phyloP scores from a whole-genome alignment of 1,140 invertebrate genomes.

The Radopholus similis region DNA sequence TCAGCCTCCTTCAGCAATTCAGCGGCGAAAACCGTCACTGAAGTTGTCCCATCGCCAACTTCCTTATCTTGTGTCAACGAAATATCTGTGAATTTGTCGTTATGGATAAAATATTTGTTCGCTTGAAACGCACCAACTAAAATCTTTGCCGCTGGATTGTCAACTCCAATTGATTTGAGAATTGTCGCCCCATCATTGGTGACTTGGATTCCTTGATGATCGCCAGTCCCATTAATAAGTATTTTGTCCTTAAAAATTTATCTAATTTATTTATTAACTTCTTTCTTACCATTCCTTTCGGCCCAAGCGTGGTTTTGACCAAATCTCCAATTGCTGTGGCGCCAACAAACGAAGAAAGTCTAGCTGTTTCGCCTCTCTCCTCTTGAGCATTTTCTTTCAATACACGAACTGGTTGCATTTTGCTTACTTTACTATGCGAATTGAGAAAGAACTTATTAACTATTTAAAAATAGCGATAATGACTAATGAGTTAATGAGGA shows the following conservation, averaged over 20 bases:
- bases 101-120: slow-evolving; percentile 11
- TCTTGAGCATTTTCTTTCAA: slow-evolving; percentile 91
- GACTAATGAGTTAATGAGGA: too few species aligned
- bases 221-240: slow-evolving; percentile 76
- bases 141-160: slow-evolving; percentile 98
- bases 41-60: slow-evolving; percentile 98
- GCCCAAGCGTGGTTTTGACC: slow-evolving; percentile 93
- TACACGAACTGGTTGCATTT: slow-evolving; percentile 64
- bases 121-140: slow-evolving; percentile 69
- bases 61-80: slow-evolving; percentile 98
- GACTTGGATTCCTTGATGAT: slow-evolving; percentile 81
- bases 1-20: slow-evolving; percentile 93
- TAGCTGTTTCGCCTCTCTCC: slow-evolving; percentile 80
- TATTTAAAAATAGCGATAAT: too few species aligned
- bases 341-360: slow-evolving; percentile 89
- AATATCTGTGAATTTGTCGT: slow-evolving; percentile 70
- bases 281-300: slow-evolving; percentile 83
- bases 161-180: slow-evolving; percentile 88
- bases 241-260: slow-evolving; percentile 77
- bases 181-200: slow-evolving; percentile 99
- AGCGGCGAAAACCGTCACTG: slow-evolving; percentile 90
- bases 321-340: slow-evolving; percentile 97
- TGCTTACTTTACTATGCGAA: too few species aligned
- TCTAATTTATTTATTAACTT: not conserved
- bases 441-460: too few species aligned